phyloP scores from a whole-genome alignment of 2,113 vertebrate species.

The Sinosuthora webbiana region DNA sequence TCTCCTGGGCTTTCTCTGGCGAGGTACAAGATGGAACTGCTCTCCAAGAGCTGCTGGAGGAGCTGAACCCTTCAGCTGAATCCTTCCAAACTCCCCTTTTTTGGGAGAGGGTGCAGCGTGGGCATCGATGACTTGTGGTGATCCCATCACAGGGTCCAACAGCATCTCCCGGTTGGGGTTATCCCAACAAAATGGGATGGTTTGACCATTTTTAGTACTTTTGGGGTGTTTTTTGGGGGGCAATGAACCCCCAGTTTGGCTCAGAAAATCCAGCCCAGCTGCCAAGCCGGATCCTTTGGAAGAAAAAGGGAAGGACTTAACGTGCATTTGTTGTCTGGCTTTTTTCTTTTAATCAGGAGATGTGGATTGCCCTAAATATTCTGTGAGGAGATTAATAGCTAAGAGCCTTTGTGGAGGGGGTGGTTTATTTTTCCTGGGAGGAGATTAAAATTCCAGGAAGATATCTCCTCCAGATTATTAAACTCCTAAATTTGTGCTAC shows the following conservation, averaged over 20 bases:
- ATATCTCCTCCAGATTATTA: constrained; percentile 57
- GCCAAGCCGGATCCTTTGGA: neutral
- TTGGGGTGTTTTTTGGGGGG: neutral
- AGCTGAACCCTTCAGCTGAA: neutral
- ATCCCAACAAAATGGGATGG: neutral
- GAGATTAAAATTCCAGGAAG: constrained; percentile 64
- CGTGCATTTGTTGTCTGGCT: neutral
- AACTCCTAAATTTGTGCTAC: constrained; percentile 41
- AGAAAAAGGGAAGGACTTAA: constrained; percentile 46
- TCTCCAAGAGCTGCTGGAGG: neutral
- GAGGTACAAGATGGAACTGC: neutral
- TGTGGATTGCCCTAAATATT: constrained; percentile 52
- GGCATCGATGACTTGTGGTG: accelerated
- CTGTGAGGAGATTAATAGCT: constrained; percentile 52
- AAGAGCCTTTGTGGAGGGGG: neutral
- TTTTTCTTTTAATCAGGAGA: constrained; percentile 17
- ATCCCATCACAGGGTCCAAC: neutral
- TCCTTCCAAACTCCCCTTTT: neutral
- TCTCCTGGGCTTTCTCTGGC: constrained; percentile 36
- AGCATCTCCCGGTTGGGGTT: neutral
- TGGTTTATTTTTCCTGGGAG: neutral
- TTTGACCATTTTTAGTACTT: neutral
- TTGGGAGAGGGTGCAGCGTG: accelerated
- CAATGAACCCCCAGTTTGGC: neutral
- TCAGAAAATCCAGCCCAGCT: neutral